Evolutionary conservation across 2,888 invertebrate species (phyloP), one percentile per base, ranked within the genome.

Genomic region (Sepiola atlantica): DNA sequence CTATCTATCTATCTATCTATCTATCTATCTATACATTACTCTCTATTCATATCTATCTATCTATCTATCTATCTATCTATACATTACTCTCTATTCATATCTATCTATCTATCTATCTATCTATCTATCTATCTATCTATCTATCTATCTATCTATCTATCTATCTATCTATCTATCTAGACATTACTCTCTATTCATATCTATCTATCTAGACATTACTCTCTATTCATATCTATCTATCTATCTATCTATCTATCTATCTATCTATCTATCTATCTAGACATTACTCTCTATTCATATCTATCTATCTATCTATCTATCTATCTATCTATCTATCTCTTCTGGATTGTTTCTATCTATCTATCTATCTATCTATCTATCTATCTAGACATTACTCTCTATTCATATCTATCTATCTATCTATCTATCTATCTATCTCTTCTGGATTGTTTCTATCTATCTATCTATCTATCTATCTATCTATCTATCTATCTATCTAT

Each of bases 401-500:
- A 32, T 91, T 0, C n/a, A n/a, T 32, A 91, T 91, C 10, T 91
- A 12, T 20, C 35, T 32, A 32, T 0, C 8, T 3, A 12, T 45
- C 45, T 45, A 35, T 54, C 18, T 92, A 55, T 92, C 20, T 54
- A 54, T 92, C 16, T 92, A 32, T 55, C 16, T n/a, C n/a, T n/a
- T n/a, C n/a, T n/a, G n/a, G n/a, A n/a, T n/a, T 92, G 14, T 92
- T 6, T 55, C 16, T 55, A 32, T 35, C 21, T 6, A 24, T 45
- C 14, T 94, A 21, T 94, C 14, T 94, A n/a, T 94, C 14, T 94
- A n/a, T 94, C 14, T 94, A 21, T 94, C 14, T 94, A 35, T 94
- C 14, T 55, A n/a, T 94, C 14, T 55, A 55, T 94, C 14, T 94
- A n/a, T 94, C 18, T 94, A n/a, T 94, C 24, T 94, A n/a, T 94